Evolutionary conservation across 2,888 invertebrate genomes (phyloP).

Genomic region (Fissipunctia ypsillon): DNA sequence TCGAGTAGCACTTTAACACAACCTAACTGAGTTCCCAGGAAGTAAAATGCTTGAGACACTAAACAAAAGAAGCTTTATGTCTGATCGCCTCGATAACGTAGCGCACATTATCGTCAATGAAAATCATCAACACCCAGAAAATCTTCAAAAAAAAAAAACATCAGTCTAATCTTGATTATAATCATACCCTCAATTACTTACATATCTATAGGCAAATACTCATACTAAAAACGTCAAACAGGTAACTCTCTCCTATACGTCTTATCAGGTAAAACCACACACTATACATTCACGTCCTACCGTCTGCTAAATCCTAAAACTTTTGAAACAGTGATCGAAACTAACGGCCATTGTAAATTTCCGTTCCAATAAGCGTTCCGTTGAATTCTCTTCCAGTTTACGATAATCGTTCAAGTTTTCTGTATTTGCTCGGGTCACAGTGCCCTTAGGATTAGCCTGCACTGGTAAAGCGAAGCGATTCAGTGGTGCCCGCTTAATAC

Average conservation of each 20-base stretch:
- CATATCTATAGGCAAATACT: background rate
- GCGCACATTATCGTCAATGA: background rate
- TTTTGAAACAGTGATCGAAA: slow-evolving; percentile 65
- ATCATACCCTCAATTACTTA: too few relatives aligned
- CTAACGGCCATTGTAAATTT: slow-evolving; percentile 66
- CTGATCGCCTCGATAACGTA: background rate
- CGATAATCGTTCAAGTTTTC: slow-evolving; percentile 68
- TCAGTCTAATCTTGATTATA: background rate
- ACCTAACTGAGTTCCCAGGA: too few relatives aligned
- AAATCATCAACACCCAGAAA: background rate
- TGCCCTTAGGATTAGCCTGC: slow-evolving; percentile 19
- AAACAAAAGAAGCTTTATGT: background rate
- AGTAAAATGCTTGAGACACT: background rate
- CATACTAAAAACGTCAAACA: background rate
- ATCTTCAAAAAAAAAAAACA: too few relatives aligned
- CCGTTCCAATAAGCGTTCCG: slow-evolving; percentile 66
- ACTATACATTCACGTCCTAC: slow-evolving; percentile 4
- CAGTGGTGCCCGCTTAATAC: background rate
- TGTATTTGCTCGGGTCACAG: slow-evolving; percentile 52
- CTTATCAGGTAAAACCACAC: slow-evolving; percentile 44
- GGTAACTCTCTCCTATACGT: slow-evolving; percentile 14
- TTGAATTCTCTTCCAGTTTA: slow-evolving; percentile 63
- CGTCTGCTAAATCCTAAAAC: slow-evolving; percentile 54
- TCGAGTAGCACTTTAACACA: background rate
- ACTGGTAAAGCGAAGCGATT: slow-evolving; percentile 9